These are phyloP conservation scores for Luidia sarsii DNA, from an alignment of 53 echinoderm and acorn worm species.

Conservation along the genomic window DNA sequence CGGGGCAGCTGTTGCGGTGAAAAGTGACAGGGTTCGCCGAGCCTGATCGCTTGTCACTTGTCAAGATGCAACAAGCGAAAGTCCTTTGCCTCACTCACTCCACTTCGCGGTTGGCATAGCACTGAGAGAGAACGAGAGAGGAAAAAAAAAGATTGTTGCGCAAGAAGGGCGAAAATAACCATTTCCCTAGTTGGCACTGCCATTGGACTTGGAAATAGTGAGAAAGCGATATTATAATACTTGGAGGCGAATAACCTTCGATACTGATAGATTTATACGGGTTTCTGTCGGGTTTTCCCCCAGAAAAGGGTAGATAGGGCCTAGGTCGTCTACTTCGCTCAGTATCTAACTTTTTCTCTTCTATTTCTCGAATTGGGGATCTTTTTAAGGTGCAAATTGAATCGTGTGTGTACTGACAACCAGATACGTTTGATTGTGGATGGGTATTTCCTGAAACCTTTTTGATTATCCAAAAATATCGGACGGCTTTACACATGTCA, in stretches of 20 bases:
- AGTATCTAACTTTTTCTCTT: no score
- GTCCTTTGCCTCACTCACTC: background rate
- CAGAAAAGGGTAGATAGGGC: no score
- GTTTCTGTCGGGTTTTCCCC: no score
- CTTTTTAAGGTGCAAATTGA: no score
- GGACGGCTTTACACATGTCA: no score
- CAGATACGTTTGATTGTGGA: no score
- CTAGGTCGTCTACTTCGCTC: no score
- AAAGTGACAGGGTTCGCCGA: conserved; percentile 26
- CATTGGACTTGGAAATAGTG: conserved; percentile 1
- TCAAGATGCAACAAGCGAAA: conserved; percentile 2
- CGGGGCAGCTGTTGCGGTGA: conserved; percentile 12
- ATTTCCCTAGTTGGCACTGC: conserved; percentile 7
- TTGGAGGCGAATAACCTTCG: conserved; percentile 28
- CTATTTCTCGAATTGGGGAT: no score
- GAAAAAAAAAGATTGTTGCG: background rate
- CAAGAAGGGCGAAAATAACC: conserved; percentile 28
- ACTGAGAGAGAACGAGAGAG: background rate
- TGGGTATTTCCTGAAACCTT: no score
- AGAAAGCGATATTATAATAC: conserved; percentile 12
- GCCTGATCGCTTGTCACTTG: conserved; percentile 39
- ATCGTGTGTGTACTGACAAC: no score
- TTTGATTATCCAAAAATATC: no score
- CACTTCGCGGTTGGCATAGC: background rate
- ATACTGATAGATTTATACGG: no score